Conservation (phyloP, 2,888 invertebrate species). For the Halictus ligatus region DNA sequence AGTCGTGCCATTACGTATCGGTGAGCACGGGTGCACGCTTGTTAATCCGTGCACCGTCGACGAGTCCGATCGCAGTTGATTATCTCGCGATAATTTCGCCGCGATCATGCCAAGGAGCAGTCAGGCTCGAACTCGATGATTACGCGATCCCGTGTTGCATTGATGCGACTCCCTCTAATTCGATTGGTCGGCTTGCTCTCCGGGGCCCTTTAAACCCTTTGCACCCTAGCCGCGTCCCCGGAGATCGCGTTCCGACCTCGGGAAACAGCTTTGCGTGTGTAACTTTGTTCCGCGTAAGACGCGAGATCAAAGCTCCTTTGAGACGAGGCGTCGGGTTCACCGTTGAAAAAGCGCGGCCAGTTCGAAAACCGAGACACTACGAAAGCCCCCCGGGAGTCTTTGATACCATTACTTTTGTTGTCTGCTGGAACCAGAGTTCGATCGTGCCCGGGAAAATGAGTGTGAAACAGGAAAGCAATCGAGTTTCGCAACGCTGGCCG, state of each 20-base stretch:
- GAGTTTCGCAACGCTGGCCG: background rate
- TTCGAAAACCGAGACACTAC: background rate
- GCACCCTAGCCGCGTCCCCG: background rate
- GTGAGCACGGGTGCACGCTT: constrained; percentile 13
- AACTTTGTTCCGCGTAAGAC: background rate
- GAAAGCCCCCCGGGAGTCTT: background rate
- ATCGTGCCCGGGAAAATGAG: background rate
- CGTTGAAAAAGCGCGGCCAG: background rate
- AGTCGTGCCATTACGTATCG: constrained; percentile 42
- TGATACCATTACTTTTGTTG: background rate
- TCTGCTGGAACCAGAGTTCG: background rate
- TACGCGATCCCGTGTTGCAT: background rate
- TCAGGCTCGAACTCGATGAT: background rate
- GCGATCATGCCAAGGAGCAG: background rate
- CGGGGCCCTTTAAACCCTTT: background rate
- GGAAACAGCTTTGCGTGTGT: background rate
- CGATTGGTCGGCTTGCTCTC: background rate
- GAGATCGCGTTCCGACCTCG: background rate
- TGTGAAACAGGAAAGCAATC: background rate
- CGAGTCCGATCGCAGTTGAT: constrained; percentile 36
- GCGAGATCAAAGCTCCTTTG: background rate
- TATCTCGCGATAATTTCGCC: constrained; percentile 37
- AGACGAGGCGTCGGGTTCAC: background rate
- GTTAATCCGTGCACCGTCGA: constrained; percentile 10
- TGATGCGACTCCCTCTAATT: background rate